phyloP scores from a whole-genome alignment of 2,888 invertebrate species.

The Empis livida region DNA sequence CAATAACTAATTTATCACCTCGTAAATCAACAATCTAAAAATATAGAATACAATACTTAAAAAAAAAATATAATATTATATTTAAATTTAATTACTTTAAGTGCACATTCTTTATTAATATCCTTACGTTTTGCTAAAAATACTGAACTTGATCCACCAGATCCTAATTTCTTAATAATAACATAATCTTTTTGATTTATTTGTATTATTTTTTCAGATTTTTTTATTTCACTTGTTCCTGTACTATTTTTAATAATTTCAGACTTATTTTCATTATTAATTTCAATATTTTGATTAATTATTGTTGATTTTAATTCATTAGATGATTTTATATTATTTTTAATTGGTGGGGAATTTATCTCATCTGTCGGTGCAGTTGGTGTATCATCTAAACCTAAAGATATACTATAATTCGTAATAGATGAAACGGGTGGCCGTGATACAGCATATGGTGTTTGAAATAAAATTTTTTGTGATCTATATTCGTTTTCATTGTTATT shows the following conservation, averaged over 20 bases:
- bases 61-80: not conserved
- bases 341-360: constrained; percentile 10
- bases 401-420: constrained; percentile 24
- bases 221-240: constrained; percentile 2
- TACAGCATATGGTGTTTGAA: constrained; percentile 33
- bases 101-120: constrained; percentile 25
- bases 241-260: constrained; percentile 1
- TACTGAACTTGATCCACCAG: constrained; percentile 85
- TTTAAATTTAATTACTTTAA: constrained; percentile 21
- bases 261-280: not conserved
- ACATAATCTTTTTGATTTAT: constrained; percentile 64
- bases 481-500: constrained; percentile 25
- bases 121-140: constrained; percentile 31
- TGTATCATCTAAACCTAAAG: constrained; percentile 28
- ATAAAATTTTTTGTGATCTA: constrained; percentile 31
- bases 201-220: constrained; percentile 36
- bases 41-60: constrained; percentile 12
- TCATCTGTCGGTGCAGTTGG: constrained; percentile 19
- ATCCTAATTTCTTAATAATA: constrained; percentile 62
- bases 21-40: constrained; percentile 72
- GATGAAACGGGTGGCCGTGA: constrained; percentile 22
- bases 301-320: constrained; percentile 15
- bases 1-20: constrained; percentile 54
- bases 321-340: constrained; percentile 22
- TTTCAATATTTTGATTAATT: constrained; percentile 3